phyloP scores from a whole-genome alignment of 2,113 vertebrate species.

The Camarhynchus parvulus region DNA sequence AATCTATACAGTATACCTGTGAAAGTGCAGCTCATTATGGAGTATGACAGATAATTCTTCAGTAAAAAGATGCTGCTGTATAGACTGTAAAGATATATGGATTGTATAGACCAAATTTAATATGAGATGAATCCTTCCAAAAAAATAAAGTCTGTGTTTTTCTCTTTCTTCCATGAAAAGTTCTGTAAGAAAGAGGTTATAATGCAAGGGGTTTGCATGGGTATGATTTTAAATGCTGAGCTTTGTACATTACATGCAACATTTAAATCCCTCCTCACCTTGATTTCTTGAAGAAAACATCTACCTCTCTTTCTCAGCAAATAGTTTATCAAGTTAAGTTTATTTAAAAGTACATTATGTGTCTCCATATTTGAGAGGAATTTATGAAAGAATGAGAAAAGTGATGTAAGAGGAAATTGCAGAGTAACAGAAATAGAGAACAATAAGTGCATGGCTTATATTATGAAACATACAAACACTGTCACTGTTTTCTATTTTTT shows the following conservation, averaged over 20 bases:
- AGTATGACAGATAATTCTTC: conserved; percentile 52
- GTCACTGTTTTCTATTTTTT: neutral
- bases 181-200: neutral
- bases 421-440: neutral
- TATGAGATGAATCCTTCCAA: conserved; percentile 18
- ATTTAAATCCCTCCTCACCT: neutral
- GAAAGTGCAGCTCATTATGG: conserved; percentile 49
- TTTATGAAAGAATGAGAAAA: neutral
- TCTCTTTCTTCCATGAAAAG: neutral
- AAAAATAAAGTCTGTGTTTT: neutral
- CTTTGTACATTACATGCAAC: neutral
- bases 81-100: neutral
- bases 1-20: conserved; percentile 51
- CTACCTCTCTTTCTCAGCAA: neutral
- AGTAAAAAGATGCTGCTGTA: neutral
- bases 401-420: neutral
- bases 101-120: conserved; percentile 4
- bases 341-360: neutral
- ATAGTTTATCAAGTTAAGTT: neutral
- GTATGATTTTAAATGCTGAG: neutral
- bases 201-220: neutral
- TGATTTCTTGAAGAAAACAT: neutral
- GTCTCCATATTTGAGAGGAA: neutral
- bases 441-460: neutral
- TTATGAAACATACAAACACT: neutral